phyloP scores from a whole-genome alignment of 2,113 vertebrate genomes.

The Plecturocebus donacophilus region DNA sequence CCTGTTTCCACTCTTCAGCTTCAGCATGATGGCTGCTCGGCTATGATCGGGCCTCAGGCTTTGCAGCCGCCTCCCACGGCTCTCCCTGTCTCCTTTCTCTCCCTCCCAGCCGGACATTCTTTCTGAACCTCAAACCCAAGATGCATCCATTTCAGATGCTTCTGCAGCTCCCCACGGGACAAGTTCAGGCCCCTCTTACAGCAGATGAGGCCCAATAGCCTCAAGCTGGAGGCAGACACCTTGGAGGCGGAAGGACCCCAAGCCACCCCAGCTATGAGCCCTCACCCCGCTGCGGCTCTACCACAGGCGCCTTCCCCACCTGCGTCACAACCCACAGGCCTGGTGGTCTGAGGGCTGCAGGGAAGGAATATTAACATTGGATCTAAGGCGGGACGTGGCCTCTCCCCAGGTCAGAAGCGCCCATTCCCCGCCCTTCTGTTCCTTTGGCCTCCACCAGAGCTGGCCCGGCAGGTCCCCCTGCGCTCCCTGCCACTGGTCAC shows the following conservation, averaged over 20 bases:
- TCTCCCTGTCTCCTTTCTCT: not conserved
- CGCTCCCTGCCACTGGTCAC: not conserved
- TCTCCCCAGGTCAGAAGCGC: not conserved
- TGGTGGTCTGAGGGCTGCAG: not conserved
- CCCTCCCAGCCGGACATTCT: not conserved
- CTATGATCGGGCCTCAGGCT: not conserved
- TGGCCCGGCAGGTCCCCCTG: not conserved
- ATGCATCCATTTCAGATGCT: not conserved
- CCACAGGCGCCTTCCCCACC: not conserved
- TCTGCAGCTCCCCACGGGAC: not conserved
- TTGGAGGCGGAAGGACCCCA: fast-evolving
- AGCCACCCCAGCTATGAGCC: not conserved
- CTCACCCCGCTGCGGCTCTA: fast-evolving
- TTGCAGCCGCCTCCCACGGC: not conserved
- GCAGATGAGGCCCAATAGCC: not conserved
- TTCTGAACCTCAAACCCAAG: not conserved
- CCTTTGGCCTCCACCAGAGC: not conserved
- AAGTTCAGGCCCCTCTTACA: not conserved
- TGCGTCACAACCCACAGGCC: fast-evolving
- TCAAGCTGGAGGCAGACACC: no score
- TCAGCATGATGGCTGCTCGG: not conserved
- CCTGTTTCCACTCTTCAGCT: not conserved
- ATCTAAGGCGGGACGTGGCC: not conserved
- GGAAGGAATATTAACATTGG: not conserved
- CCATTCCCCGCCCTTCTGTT: fast-evolving